Evolutionary conservation across 2,888 invertebrate genomes (phyloP).

Genomic region (Sinodicranocentrus sp.): DNA sequence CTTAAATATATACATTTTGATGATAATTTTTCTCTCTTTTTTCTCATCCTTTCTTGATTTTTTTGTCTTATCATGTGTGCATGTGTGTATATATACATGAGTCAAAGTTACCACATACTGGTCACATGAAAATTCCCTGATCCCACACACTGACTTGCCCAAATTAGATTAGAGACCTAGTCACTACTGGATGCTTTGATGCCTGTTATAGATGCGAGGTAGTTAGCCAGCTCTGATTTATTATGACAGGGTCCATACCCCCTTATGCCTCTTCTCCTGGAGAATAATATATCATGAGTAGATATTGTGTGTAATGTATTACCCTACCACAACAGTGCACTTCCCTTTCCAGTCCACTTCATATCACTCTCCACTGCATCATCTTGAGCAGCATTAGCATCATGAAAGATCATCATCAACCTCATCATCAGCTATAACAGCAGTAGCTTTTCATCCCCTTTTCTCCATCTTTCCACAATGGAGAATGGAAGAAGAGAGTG

Average conservation of each 20-base stretch:
- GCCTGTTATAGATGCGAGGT: constrained; percentile 42
- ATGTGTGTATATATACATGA: constrained; percentile 5
- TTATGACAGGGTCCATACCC: constrained; percentile 76
- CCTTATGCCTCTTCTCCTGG: constrained; percentile 70
- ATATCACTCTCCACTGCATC: constrained; percentile 18
- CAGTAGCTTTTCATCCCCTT: constrained; percentile 67
- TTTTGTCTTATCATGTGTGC: constrained; percentile 18
- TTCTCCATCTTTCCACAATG: constrained; percentile 29
- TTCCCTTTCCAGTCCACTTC: constrained; percentile 37
- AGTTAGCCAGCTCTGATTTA: constrained; percentile 75
- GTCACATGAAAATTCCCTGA: constrained; percentile 77
- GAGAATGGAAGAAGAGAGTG: too few relatives aligned
- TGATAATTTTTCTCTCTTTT: constrained; percentile 32
- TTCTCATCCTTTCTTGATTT: constrained; percentile 13
- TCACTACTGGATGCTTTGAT: constrained; percentile 74
- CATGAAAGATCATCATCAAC: constrained; percentile 48
- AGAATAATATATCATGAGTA: constrained; percentile 54
- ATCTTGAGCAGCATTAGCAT: constrained; percentile 34
- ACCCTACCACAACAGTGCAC: constrained; percentile 16
- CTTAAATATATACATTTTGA: constrained; percentile 44
- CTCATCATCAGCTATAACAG: constrained; percentile 65
- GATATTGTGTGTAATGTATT: constrained; percentile 1
- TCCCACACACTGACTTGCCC: constrained; percentile 77
- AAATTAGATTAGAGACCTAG: constrained; percentile 77
- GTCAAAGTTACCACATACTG: constrained; percentile 70